A percentile compares a stretch with the other conserved stretches of the same genome.
Evolutionary conservation across 1,140 invertebrate species (phyloP).

Genomic region (Trachymyrmex septentrionalis): DNA sequence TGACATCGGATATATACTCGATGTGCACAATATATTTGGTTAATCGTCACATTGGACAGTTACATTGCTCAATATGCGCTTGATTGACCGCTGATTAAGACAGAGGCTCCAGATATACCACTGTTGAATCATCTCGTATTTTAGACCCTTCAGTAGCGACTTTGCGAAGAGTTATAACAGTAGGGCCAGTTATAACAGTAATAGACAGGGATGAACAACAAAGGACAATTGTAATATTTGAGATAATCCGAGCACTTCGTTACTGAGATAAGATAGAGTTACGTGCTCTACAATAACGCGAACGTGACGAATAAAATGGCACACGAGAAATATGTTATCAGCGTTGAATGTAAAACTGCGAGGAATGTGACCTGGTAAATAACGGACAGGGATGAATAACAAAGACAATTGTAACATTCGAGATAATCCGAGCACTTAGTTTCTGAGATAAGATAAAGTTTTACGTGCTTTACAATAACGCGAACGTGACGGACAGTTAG

Average conservation of each 20-base stretch:
- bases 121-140: slow-evolving; percentile 40
- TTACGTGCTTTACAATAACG: not conserved
- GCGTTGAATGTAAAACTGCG: not conserved
- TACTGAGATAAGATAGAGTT: not conserved
- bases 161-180: not conserved
- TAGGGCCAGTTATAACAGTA: not conserved
- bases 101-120: not conserved
- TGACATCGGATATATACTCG: slow-evolving; percentile 47
- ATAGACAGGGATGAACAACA: not conserved
- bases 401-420: slow-evolving; percentile 8
- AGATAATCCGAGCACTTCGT: slow-evolving; percentile 10
- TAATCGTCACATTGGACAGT: slow-evolving; percentile 60
- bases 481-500: not conserved
- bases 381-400: slow-evolving; percentile 8
- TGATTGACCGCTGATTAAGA: slow-evolving; percentile 51
- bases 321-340: not conserved
- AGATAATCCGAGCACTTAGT: slow-evolving; percentile 13
- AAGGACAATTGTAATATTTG: slow-evolving; percentile 14
- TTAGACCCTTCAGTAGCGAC: not conserved
- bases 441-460: not conserved
- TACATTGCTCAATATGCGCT: slow-evolving; percentile 45
- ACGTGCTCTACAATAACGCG: not conserved
- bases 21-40: slow-evolving; percentile 46
- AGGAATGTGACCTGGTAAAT: not conserved
- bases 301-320: not conserved